Percentiles rank a stretch among this genome's conserved stretches.
phyloP scores from a whole-genome alignment of 2,113 vertebrate genomes.

The Rattus rattus region DNA sequence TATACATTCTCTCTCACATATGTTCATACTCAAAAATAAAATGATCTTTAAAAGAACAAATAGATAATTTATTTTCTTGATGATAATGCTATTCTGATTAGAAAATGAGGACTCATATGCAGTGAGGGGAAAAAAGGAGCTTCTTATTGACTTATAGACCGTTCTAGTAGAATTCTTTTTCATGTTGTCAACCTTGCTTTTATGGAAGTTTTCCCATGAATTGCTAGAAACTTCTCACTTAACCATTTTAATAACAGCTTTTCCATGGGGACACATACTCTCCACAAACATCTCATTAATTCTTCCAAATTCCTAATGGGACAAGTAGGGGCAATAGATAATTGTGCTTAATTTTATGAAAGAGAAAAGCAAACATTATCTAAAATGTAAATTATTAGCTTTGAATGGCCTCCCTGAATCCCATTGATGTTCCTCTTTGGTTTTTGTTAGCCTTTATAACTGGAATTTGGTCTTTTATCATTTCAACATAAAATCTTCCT shows the following conservation, averaged over 20 bases:
- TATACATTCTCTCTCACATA: background rate
- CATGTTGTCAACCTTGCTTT: conserved; percentile 30
- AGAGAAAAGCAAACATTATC: conserved; percentile 71
- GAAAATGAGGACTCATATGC: background rate
- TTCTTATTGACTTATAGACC: background rate
- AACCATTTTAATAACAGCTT: conserved; percentile 58
- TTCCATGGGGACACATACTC: background rate
- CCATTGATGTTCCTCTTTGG: conserved; percentile 14
- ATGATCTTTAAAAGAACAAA: background rate
- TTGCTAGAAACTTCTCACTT: conserved; percentile 65
- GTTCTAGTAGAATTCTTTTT: background rate
- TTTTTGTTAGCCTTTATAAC: conserved; percentile 48
- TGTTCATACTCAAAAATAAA: background rate
- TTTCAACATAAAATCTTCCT: conserved; percentile 38
- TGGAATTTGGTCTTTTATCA: conserved; percentile 37
- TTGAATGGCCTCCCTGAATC: conserved; percentile 50
- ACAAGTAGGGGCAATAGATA: conserved; percentile 68
- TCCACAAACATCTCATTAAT: conserved; percentile 71
- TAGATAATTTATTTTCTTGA: conserved; percentile 8
- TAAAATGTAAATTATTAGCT: conserved; percentile 73
- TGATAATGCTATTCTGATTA: conserved; percentile 29
- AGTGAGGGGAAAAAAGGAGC: background rate
- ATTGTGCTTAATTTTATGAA: conserved; percentile 78
- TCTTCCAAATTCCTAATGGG: conserved; percentile 55
- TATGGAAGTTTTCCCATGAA: conserved; percentile 32